A percentile compares a stretch with the other conserved stretches of the same genome.
Conservation (phyloP, 2,888 invertebrate species). For the Cybosia mesomella region DNA sequence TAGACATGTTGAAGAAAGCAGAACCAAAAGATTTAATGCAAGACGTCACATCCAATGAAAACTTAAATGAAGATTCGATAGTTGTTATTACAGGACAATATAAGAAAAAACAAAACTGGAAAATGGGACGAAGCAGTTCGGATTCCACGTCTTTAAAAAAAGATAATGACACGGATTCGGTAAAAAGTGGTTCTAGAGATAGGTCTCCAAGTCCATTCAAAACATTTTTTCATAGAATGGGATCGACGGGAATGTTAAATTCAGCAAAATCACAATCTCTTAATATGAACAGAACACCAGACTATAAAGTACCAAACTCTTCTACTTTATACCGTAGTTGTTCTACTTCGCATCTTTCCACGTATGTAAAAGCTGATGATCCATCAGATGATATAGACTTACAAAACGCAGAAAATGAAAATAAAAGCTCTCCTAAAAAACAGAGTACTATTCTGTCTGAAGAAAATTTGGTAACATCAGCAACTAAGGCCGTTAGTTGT, state of each 20-base stretch:
- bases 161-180: constrained; percentile 82
- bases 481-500: constrained; percentile 90
- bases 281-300: constrained; percentile 71
- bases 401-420: constrained; percentile 78
- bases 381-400: constrained; percentile 93
- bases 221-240: constrained; percentile 91
- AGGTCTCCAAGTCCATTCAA: constrained; percentile 90
- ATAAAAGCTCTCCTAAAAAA: constrained; percentile 74
- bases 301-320: constrained; percentile 77
- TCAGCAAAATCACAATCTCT: constrained; percentile 83
- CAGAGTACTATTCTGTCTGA: constrained; percentile 68
- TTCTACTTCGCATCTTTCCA: constrained; percentile 92
- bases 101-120: constrained; percentile 87
- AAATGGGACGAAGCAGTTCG: constrained; percentile 86
- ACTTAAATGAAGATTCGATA: constrained; percentile 69
- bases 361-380: constrained; percentile 92
- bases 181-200: constrained; percentile 82
- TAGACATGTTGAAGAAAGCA: constrained; percentile 90
- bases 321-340: constrained; percentile 90
- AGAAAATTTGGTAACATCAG: constrained; percentile 76
- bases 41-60: constrained; percentile 66
- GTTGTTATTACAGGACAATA: constrained; percentile 75
- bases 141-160: constrained; percentile 80
- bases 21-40: constrained; percentile 87
- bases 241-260: constrained; percentile 92